Percentiles rank a stretch among this genome's conserved stretches.
Conservation (phyloP, 2,888 invertebrate genomes). For the Drosophila robusta region DNA sequence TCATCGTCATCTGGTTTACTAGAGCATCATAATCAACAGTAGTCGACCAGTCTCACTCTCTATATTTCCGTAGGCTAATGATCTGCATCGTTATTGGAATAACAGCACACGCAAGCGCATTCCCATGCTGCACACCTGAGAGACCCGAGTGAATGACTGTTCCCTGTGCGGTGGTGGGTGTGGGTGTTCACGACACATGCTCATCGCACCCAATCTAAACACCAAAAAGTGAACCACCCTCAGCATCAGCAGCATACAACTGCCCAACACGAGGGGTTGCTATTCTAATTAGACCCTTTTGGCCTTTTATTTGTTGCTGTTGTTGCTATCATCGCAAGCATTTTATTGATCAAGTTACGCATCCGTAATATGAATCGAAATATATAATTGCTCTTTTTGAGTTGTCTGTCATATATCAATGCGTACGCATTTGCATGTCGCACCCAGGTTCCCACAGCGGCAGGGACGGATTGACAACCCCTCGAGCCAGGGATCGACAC, state of each 20-base stretch:
- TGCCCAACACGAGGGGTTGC: slow-evolving; percentile 50
- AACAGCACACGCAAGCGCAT: slow-evolving; percentile 79
- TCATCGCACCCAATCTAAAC: slow-evolving; percentile 49
- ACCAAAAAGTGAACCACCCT: slow-evolving; percentile 30
- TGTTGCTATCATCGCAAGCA: slow-evolving; percentile 66
- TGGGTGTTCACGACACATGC: slow-evolving; percentile 25
- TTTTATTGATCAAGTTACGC: slow-evolving; percentile 78
- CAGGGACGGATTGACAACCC: slow-evolving; percentile 34
- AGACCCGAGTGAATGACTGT: slow-evolving; percentile 11
- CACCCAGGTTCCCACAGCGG: slow-evolving; percentile 45
- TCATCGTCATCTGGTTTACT: slow-evolving; percentile 83
- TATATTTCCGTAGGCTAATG: slow-evolving; percentile 50
- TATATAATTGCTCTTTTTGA: slow-evolving; percentile 77
- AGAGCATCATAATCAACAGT: slow-evolving; percentile 62
- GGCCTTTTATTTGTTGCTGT: slow-evolving; percentile 21
- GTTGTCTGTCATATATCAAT: slow-evolving; percentile 70
- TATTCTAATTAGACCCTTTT: slow-evolving; percentile 76
- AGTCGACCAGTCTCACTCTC: not conserved
- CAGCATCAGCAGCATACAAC: slow-evolving; percentile 14
- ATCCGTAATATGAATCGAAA: slow-evolving; percentile 77
- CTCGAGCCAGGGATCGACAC: slow-evolving; percentile 27
- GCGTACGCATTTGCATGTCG: slow-evolving; percentile 32
- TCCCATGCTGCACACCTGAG: slow-evolving; percentile 80
- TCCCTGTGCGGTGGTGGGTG: slow-evolving; percentile 35
- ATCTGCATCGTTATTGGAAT: slow-evolving; percentile 52